A percentile compares a stretch with the other conserved stretches of the same genome.
These are phyloP conservation scores for Melanotus villosus DNA, from an alignment of 2,888 invertebrate species.

Conservation along the genomic window DNA sequence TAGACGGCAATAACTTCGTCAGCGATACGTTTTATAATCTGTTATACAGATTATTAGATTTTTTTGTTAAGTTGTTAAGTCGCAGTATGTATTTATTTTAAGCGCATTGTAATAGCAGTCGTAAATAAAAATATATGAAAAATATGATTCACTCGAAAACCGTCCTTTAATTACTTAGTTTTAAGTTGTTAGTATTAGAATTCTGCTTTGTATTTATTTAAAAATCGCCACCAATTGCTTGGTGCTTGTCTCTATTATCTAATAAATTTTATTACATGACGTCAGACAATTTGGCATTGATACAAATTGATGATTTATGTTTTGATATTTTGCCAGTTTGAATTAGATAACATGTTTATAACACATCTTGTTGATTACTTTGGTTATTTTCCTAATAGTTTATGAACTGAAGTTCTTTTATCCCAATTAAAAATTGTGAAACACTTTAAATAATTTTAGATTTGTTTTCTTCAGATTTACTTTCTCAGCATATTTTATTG, in stretches of 20 bases:
- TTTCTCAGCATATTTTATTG: neutral
- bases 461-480: neutral
- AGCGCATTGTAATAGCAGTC: conserved; percentile 59
- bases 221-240: neutral
- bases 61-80: conserved; percentile 52
- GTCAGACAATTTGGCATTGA: conserved; percentile 24
- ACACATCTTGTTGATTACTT: neutral
- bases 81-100: conserved; percentile 61
- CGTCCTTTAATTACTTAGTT: neutral
- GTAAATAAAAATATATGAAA: conserved; percentile 56
- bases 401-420: neutral
- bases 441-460: neutral
- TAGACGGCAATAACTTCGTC: conserved; percentile 51
- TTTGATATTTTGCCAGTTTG: conserved; percentile 31
- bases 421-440: neutral
- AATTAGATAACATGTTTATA: conserved; percentile 26
- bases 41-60: conserved; percentile 65
- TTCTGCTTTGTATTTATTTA: neutral
- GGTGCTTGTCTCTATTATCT: conserved; percentile 6
- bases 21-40: conserved; percentile 62
- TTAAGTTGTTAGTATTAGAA: neutral
- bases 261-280: conserved; percentile 22
- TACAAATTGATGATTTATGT: conserved; percentile 13
- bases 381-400: conserved; percentile 7
- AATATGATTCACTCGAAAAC: conserved; percentile 1